Conservation (phyloP, 2,888 invertebrate genomes). For the Volucella bombylans region DNA sequence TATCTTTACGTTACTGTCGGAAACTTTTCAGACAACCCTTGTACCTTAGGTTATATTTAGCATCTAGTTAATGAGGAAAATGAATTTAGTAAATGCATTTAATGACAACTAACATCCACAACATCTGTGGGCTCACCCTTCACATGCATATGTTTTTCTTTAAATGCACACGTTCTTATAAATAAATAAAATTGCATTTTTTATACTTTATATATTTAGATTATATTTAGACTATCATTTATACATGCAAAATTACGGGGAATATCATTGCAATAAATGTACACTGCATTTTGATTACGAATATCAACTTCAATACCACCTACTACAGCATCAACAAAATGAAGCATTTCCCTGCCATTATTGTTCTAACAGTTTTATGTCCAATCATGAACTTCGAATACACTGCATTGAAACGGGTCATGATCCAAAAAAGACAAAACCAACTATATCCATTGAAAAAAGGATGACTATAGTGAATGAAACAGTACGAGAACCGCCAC, state of each 20-base stretch:
- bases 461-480: slow-evolving; percentile 53
- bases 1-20: too few relatives aligned
- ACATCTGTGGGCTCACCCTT: too few relatives aligned
- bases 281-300: slow-evolving; percentile 49
- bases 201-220: slow-evolving; percentile 17
- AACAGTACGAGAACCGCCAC: slow-evolving; percentile 23
- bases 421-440: slow-evolving; percentile 50
- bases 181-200: background rate
- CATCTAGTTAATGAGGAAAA: too few relatives aligned
- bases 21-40: too few relatives aligned
- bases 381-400: slow-evolving; percentile 44
- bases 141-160: too few relatives aligned
- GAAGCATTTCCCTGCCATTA: slow-evolving; percentile 33
- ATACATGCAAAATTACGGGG: slow-evolving; percentile 53
- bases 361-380: slow-evolving; percentile 49
- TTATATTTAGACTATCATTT: slow-evolving; percentile 54
- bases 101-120: too few relatives aligned
- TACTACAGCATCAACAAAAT: slow-evolving; percentile 48
- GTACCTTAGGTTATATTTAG: too few relatives aligned
- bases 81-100: too few relatives aligned
- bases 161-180: too few relatives aligned
- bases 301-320: slow-evolving; percentile 52
- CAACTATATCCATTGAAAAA: slow-evolving; percentile 49
- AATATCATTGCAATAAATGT: slow-evolving; percentile 63
- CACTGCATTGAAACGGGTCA: slow-evolving; percentile 57